Evolutionary conservation across 2,113 vertebrate species (phyloP), one percentile per base, ranked within the genome.

Genomic region (Plecotus auritus): DNA sequence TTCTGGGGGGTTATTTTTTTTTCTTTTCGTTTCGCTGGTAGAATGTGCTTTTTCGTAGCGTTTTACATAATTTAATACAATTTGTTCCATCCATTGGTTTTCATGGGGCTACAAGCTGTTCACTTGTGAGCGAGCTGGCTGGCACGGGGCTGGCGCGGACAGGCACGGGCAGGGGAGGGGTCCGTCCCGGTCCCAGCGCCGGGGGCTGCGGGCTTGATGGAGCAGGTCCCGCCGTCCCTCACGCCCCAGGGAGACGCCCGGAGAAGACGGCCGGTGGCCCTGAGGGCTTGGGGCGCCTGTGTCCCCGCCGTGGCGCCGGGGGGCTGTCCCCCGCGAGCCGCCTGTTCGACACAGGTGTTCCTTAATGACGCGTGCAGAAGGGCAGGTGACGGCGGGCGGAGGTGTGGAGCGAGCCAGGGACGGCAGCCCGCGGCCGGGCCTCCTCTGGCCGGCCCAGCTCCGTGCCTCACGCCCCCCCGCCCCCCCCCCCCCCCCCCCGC

Each of bases 21-120:
- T 49, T 96, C 97, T 76, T 97, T 97, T 96, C 96, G 88, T 96
- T 97, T 98, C 97, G 97, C 97, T 98, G 97, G 98, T 98, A 98
- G 98, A 98, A 98, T 98, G 98, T 98, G 98, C 97, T 98, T 98
- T 98, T 98, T 98, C 98, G 98, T 98, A 98, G 98, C 98, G 98
- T 98, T 99, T 98, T 98, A 99, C 98, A 98, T 99, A 98, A 98
- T 99, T 98, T 99, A 99, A 99, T 99, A 98, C 98, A 99, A 99
- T 99, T 99, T 99, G 98, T 99, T 99, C 98, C 98, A 98, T 99
- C 98, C 98, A 98, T 99, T 99, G 98, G 97, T 98, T 99, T 99
- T 99, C 98, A 99, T 98, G 98, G 98, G 98, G 98, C 98, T 98
- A 98, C 98, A 99, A 99, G 98, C 98, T 99, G 98, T 99, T 99